phyloP scores from a whole-genome alignment of 2,888 invertebrate species.

The Megastigmus dorsalis region DNA sequence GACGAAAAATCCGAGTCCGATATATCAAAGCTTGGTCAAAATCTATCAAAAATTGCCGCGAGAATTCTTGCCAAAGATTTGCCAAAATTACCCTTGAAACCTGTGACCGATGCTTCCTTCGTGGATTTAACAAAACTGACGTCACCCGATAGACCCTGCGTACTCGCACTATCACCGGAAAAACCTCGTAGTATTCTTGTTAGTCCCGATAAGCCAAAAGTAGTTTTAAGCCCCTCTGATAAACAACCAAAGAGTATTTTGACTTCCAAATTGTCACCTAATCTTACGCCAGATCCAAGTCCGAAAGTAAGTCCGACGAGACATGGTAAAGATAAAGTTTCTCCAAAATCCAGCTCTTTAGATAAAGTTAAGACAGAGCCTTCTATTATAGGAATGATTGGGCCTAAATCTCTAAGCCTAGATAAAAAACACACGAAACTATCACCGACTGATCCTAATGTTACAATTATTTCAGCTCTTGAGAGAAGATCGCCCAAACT shows the following conservation, averaged over 20 bases:
- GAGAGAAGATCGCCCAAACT: conserved; percentile 64
- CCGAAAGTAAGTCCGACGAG: conserved; percentile 62
- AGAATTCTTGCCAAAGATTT: conserved; percentile 63
- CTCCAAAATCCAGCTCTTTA: conserved; percentile 64
- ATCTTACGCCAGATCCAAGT: conserved; percentile 64
- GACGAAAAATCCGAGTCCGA: conserved; percentile 71
- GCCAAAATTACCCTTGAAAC: conserved; percentile 66
- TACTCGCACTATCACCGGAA: conserved; percentile 72
- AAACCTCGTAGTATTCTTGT: conserved; percentile 67
- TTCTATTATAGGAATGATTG: conserved; percentile 55
- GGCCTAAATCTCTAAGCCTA: conserved; percentile 63
- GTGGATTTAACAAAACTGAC: conserved; percentile 68
- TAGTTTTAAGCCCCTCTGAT: conserved; percentile 64
- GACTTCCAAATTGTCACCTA: conserved; percentile 67
- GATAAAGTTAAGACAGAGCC: conserved; percentile 62
- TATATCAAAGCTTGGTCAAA: conserved; percentile 64
- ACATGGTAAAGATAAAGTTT: conserved; percentile 56
- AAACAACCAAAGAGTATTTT: conserved; percentile 63
- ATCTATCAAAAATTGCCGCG: conserved; percentile 55
- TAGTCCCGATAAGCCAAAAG: conserved; percentile 65
- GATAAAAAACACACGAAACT: conserved; percentile 64
- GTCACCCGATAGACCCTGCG: conserved; percentile 59
- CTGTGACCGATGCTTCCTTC: conserved; percentile 65
- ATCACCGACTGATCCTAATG: conserved; percentile 66
- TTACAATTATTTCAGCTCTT: conserved; percentile 66